Percentiles rank a stretch among this genome's conserved stretches.
Evolutionary conservation across 2,797 vertebrate species (phyloP).

Genomic region (Kryptopterus vitreolus): DNA sequence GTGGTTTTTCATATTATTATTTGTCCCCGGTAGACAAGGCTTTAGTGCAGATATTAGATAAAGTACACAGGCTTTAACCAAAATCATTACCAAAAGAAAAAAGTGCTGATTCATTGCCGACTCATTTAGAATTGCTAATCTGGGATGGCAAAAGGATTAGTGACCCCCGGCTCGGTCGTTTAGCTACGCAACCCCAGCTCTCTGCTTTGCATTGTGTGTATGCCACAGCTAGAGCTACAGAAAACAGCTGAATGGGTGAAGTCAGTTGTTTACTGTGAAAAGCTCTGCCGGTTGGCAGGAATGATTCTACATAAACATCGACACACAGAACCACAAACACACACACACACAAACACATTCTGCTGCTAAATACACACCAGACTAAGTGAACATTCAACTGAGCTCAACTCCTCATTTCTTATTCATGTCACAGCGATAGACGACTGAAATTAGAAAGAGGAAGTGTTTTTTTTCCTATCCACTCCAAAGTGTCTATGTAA

Average conservation of each 20-base stretch:
- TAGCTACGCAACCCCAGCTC: slow-evolving; percentile 55
- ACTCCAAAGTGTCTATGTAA: neutral
- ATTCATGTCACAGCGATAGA: slow-evolving; percentile 65
- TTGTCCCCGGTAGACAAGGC: neutral
- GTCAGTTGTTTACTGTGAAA: slow-evolving; percentile 70
- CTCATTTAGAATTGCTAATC: slow-evolving; percentile 75
- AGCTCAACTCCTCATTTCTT: slow-evolving; percentile 69
- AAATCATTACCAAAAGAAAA: slow-evolving; percentile 59
- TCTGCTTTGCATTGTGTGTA: slow-evolving; percentile 53
- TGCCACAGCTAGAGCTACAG: slow-evolving; percentile 46
- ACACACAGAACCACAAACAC: slow-evolving; percentile 16
- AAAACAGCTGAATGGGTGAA: slow-evolving; percentile 61
- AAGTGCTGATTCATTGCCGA: slow-evolving; percentile 77
- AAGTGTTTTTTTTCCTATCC: neutral
- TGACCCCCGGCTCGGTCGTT: slow-evolving; percentile 59
- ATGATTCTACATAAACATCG: slow-evolving; percentile 20
- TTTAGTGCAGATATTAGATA: neutral
- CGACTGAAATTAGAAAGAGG: slow-evolving; percentile 18
- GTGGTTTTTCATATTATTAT: neutral
- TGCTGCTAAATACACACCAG: slow-evolving; percentile 46
- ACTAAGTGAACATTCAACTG: slow-evolving; percentile 62
- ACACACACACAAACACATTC: slow-evolving; percentile 41
- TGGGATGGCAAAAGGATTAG: slow-evolving; percentile 74
- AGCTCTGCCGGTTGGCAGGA: slow-evolving; percentile 43
- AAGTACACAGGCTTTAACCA: slow-evolving; percentile 23